Base-by-base conservation (phyloP, 2,797 vertebrate genomes). In the Sebastes oblongus region DNA sequence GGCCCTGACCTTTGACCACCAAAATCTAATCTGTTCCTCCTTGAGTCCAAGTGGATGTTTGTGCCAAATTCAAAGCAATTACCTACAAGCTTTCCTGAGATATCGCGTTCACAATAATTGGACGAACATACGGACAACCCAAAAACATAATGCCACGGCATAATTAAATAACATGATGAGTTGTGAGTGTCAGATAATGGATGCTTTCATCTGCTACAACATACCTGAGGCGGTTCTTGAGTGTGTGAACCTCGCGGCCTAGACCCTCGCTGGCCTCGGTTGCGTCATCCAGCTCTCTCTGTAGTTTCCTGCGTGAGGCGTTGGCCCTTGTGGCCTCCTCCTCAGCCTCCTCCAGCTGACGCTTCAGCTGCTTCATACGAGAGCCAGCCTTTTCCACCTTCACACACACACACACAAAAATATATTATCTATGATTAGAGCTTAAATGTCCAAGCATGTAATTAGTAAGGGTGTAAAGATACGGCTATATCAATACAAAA, bases 361-460 rank as follows among this genome's bases (percentile, higher is more conserved):
- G 94, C 89, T 99, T 99, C 39, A 99, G 96, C 95, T 98, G 98
- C 92, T 99, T 99, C 98, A 99, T 98, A 36, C 98, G 96, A n/a
- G 97, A 96, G 3, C 97, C 97, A 1, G 96, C 96, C 86, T 99
- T 99, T 75, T 99, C 98, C 96, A 98, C 96, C 98, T 99, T 59
- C 36, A 73, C 42, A 42, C 14, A 42, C 39, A 62, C 58, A 64
- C 29, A 58, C 27, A 27, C 25, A 67, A 14, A 36, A 56, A 36
- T 4, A 64, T 3, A 50, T 62, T 8, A 25, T 4, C 6, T 6
- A 0, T n/a, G 29, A 61, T 12, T 10, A n/a, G 59, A 3, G 29
- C 9, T 61, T 61, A 30, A 61, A 61, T 32, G 58, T 18, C 50
- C 50, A 52, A 52, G 59, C 20, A n/a, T 18, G 50, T 52, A 52